Percentiles rank a stretch among this genome's conserved stretches.
Evolutionary conservation across 2,888 invertebrate species (phyloP).

Genomic region (Zygothrica quintamaculata): DNA sequence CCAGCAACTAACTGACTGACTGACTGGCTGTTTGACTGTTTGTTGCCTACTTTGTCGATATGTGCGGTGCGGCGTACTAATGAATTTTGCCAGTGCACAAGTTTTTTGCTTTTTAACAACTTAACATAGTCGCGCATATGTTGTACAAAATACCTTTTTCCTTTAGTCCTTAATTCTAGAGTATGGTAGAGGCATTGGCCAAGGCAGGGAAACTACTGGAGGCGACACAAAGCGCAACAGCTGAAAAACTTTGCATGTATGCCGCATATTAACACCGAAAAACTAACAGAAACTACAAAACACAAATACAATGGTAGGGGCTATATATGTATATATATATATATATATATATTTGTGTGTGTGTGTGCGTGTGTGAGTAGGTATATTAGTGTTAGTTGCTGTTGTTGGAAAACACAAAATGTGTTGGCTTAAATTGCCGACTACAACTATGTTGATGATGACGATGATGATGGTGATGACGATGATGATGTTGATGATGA

Average conservation of each 20-base stretch:
- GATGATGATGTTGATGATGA: conserved; percentile 73
- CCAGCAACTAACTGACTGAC: too few species aligned
- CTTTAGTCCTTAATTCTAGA: conserved; percentile 59
- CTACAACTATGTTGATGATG: conserved; percentile 7
- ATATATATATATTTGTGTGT: too few species aligned
- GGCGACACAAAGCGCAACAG: conserved; percentile 46
- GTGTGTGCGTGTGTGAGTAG: neutral
- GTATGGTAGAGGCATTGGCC: conserved; percentile 43
- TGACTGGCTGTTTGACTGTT: conserved; percentile 20
- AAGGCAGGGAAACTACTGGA: conserved; percentile 1
- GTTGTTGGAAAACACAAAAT: too few species aligned
- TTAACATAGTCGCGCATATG: conserved; percentile 71
- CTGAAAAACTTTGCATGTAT: conserved; percentile 75
- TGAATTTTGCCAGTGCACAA: conserved; percentile 62
- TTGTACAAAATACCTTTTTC: conserved; percentile 75
- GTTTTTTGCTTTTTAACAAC: conserved; percentile 73
- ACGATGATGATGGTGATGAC: conserved; percentile 38
- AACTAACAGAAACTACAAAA: conserved; percentile 53
- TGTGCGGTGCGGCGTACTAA: conserved; percentile 52
- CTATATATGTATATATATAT: too few species aligned
- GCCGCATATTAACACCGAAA: conserved; percentile 73
- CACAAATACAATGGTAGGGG: neutral
- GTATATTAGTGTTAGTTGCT: too few species aligned
- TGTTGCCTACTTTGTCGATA: conserved; percentile 32
- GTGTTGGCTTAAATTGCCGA: conserved; percentile 69